Percentiles rank a stretch among this genome's conserved stretches.
These are phyloP conservation scores for Anhinga anhinga DNA, from an alignment of 2,113 vertebrate species.

Conservation along the genomic window DNA sequence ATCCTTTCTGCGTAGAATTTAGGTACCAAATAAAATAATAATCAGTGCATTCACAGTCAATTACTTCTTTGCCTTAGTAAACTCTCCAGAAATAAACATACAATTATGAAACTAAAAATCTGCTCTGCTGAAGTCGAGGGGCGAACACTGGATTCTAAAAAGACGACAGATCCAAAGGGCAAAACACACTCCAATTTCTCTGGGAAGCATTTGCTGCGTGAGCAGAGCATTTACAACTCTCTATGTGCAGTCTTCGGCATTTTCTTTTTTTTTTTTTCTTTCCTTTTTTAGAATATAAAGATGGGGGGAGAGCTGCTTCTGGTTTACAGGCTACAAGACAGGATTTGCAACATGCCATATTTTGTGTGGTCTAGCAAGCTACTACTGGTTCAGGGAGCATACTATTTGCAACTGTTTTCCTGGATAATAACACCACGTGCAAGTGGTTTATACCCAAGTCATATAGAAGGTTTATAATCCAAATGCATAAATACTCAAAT, in stretches of 20 bases:
- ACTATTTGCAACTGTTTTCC: conserved; percentile 51
- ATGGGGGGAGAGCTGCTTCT: not conserved
- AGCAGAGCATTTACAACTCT: not conserved
- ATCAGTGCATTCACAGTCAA: not conserved
- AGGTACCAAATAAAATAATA: not conserved
- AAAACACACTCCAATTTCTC: not conserved
- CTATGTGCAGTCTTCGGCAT: not conserved
- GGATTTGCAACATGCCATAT: conserved; percentile 50
- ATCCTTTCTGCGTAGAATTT: not conserved
- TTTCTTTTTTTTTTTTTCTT: not conserved
- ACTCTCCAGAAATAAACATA: not conserved
- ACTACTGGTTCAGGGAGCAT: conserved; percentile 51
- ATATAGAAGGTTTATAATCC: not conserved
- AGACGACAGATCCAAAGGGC: not conserved
- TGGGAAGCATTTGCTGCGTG: not conserved
- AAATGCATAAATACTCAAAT: conserved; percentile 11
- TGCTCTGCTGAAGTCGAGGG: not conserved
- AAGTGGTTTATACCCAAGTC: not conserved
- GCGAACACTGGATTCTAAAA: not conserved
- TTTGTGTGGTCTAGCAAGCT: conserved; percentile 51
- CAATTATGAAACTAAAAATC: not conserved
- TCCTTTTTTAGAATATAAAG: conserved; percentile 29
- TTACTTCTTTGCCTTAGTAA: not conserved
- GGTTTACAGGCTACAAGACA: conserved; percentile 30
- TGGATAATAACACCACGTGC: not conserved